Evolutionary conservation across 2,888 invertebrate genomes (phyloP), one percentile per base, ranked within the genome.

Genomic region (Rhamnusium bicolor): DNA sequence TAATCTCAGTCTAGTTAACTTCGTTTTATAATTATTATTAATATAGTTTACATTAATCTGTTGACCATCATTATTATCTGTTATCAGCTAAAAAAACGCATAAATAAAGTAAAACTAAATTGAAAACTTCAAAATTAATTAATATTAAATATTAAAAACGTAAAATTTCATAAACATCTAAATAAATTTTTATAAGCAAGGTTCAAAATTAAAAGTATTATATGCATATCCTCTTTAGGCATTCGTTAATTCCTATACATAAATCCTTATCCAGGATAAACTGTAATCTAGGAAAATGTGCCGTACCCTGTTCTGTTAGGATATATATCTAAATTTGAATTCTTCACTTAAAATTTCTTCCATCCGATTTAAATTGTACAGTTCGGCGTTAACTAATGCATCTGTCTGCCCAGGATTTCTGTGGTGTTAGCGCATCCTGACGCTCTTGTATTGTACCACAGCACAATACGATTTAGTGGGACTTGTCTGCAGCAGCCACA

Each of bases 321-420:
- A 51, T 12, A 63, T 27, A 24, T 63, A 63, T 63, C 63, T 63
- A n/a, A 63, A 62, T 70, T 14, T 47, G 29, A 54, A 51, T 40
- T 32, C 16, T 62, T 16, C 56, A 54, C 51, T 65, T 53, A 51
- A 58, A 71, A 68, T 60, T 53, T 72, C 67, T 72, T 72, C 61
- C 61, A 54, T 61, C 61, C 62, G 62, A 68, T 72, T 72, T 62
- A 53, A 66, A 66, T 49, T 60, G 67, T 60, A 58, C 47, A 51
- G 61, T 46, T 66, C 62, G 47, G 19, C 62, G 16, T 24, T 61
- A 72, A 66, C 68, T 68, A 68, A 72, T 68, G 72, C 67, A 27
- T 62, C 66, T 58, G 53, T 58, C 49, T 32, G 60, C 60, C 21
- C 66, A 62, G 72, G 62, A 62, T 72, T 72, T 62, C 70, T 61